These are phyloP conservation scores for Augochlora pura DNA, from an alignment of 1,140 invertebrate species.

Conservation along the genomic window DNA sequence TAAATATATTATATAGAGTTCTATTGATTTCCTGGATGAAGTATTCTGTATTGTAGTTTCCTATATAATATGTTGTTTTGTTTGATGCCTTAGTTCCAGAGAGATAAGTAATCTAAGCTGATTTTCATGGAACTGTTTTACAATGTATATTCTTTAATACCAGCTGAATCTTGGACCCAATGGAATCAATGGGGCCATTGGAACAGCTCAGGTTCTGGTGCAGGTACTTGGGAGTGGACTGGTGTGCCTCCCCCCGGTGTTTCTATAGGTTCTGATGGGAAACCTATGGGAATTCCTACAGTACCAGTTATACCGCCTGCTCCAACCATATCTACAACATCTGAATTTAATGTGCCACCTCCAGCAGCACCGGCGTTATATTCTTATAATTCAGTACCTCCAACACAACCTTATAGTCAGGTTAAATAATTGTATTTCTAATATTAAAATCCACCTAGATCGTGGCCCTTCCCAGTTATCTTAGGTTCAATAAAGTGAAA, in stretches of 20 bases:
- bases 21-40: neutral
- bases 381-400: conserved; percentile 75
- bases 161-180: conserved; percentile 81
- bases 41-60: neutral
- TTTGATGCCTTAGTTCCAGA: neutral
- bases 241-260: conserved; percentile 74
- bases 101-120: conserved; percentile 3
- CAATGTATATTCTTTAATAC: conserved; percentile 12
- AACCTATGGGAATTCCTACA: conserved; percentile 75
- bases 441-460: conserved; percentile 12
- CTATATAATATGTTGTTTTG: neutral
- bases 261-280: conserved; percentile 75
- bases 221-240: conserved; percentile 79
- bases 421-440: conserved; percentile 45
- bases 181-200: conserved; percentile 84
- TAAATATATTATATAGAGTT: neutral
- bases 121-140: neutral
- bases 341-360: conserved; percentile 71
- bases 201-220: conserved; percentile 66
- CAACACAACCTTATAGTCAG: conserved; percentile 74
- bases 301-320: conserved; percentile 75
- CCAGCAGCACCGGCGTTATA: conserved; percentile 75
- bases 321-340: conserved; percentile 72
- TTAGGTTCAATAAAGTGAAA: conserved; percentile 2
- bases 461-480: neutral